These are phyloP conservation scores for Eupithecia inturbata DNA, from an alignment of 2,888 invertebrate species.

Conservation along the genomic window DNA sequence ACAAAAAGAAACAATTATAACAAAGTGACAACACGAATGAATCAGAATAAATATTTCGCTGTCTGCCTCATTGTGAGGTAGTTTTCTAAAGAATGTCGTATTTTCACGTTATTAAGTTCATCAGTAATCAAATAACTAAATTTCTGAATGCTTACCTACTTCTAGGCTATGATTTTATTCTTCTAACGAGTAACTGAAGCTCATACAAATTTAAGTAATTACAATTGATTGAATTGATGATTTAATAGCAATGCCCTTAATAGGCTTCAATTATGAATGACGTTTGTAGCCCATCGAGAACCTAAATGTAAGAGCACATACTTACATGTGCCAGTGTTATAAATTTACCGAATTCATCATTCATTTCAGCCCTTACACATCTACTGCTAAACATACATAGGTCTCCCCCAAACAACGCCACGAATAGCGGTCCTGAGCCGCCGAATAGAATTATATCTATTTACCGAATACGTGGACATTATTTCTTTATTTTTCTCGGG, in stretches of 20 bases:
- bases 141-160: not conserved
- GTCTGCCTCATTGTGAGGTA: not conserved
- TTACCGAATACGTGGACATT: not conserved
- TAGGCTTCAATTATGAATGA: slow-evolving; percentile 41
- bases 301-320: not conserved
- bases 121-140: not conserved
- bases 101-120: not conserved
- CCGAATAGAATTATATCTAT: not conserved
- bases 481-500: not conserved
- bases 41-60: not conserved
- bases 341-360: not conserved
- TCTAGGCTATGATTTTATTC: not conserved
- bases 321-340: not conserved
- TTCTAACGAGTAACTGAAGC: slow-evolving; percentile 25
- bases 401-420: too few relatives aligned
- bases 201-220: slow-evolving; percentile 34
- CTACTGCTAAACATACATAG: too few relatives aligned
- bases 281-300: slow-evolving; percentile 30
- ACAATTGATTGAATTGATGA: slow-evolving; percentile 39
- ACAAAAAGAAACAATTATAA: too few relatives aligned
- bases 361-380: too few relatives aligned
- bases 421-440: too few relatives aligned
- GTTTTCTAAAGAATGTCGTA: not conserved
- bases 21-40: too few relatives aligned
- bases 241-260: slow-evolving; percentile 35